Evolutionary conservation across 30 jellyfish, hydroid and myxozoan species (phyloP), one percentile per base, ranked within the genome.

Genomic region (Aurelia aurita complex sp. Pacific): DNA sequence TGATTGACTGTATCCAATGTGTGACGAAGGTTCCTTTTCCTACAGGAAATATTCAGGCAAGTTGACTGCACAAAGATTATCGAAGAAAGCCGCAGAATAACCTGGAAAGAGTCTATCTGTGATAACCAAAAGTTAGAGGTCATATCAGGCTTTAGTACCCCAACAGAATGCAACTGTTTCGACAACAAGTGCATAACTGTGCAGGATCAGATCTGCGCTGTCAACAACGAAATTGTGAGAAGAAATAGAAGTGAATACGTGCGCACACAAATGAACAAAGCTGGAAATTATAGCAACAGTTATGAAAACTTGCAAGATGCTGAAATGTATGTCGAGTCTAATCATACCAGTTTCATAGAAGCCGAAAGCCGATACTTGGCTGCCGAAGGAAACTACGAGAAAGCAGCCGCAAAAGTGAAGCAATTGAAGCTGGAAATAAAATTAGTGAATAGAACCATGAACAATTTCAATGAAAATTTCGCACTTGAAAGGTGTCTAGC

Each of bases 21-120:
- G 57, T 46, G 15, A 46, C 12, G 57, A 46, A 46, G 57, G 1
- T 46, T 1, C 33, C 60, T 10, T 57, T 54, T 29, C 29, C 32
- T 77, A 13, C 29, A 83, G 86, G 92, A 71, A 15, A 62, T 61
- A 46, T 34, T 72, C 35, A 36, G 53, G 29, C 92, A 83, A 64
- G 92, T 72, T n/a, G 92, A 33, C 18, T 83, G 92, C 72, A 83
- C 87, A 9, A 19, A 51, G 70, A 70, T 35, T 0, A 38, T 68
- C 13, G 70, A 50, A 51, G 17, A 62, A 72, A 73, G 92, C 50
- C 77, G 36, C 9, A 64, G 64, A 63, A 46, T 32, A 42, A 12
- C 17, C 4, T 80, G 92, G 88, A 63, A 64, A 19, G 83, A 88
- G 19, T 64, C 96, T 4, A 77, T 19, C 35, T 88, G 96, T 55